A percentile compares a stretch with the other conserved stretches of the same genome.
phyloP scores from a whole-genome alignment of 2,113 vertebrate genomes.

The Brienomyrus longianalis region DNA sequence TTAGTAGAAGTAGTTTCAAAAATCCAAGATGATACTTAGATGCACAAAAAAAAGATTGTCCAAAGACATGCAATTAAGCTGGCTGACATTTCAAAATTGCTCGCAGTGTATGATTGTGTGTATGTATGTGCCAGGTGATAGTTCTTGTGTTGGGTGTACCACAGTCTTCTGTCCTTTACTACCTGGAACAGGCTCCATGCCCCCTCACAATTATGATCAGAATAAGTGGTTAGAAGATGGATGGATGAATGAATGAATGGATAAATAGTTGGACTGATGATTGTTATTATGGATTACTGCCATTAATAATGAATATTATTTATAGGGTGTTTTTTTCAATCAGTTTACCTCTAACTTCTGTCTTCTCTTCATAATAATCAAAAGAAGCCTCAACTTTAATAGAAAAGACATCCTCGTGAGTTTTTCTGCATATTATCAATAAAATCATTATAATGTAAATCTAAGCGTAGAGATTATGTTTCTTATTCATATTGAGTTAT shows the following conservation, averaged over 20 bases:
- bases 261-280: not conserved
- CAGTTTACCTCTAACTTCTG: constrained; percentile 52
- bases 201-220: not conserved
- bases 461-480: not conserved
- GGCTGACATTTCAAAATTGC: not conserved
- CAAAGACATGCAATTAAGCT: not conserved
- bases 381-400: constrained; percentile 51
- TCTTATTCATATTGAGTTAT: not conserved
- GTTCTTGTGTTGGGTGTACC: not conserved
- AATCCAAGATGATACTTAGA: not conserved
- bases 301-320: constrained; percentile 15
- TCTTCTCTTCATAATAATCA: constrained; percentile 57
- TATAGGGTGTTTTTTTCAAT: not conserved
- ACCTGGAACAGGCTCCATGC: not conserved
- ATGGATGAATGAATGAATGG: not conserved
- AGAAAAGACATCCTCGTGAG: constrained; percentile 19
- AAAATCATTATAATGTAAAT: not conserved
- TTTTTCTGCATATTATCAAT: not conserved
- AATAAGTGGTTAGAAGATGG: not conserved
- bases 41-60: not conserved
- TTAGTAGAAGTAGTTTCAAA: not conserved
- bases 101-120: not conserved
- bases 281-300: not conserved
- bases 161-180: not conserved
- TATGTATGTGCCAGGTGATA: not conserved